A percentile compares a stretch with the other conserved stretches of the same genome.
Evolutionary conservation across 2,797 vertebrate genomes (phyloP).

Genomic region (Coregonus suidteri): DNA sequence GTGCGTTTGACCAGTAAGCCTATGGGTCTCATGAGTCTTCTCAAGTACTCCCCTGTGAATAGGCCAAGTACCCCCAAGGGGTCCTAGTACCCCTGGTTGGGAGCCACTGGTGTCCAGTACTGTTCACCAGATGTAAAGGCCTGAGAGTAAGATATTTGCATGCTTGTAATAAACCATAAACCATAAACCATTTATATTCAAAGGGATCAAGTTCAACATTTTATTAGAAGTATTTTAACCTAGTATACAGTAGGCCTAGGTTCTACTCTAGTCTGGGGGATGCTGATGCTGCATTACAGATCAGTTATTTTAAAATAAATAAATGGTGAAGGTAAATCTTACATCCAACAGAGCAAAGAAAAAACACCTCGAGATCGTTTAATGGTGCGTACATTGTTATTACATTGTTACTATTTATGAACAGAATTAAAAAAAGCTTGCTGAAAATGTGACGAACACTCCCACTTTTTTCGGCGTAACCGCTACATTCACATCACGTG

Average conservation of each 20-base stretch:
- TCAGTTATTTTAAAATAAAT: too few relatives aligned
- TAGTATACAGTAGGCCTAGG: too few relatives aligned
- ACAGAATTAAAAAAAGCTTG: too few relatives aligned
- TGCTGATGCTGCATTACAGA: background rate
- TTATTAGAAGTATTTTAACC: background rate
- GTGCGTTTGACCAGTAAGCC: too few relatives aligned
- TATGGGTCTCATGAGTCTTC: too few relatives aligned
- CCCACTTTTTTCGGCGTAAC: constrained; percentile 1
- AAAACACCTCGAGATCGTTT: background rate
- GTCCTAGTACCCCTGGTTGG: too few relatives aligned
- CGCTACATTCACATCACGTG: constrained; percentile 28
- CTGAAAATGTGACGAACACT: background rate
- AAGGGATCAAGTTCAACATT: background rate
- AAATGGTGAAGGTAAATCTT: background rate
- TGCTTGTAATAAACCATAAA: background rate
- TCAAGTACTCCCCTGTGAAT: too few relatives aligned
- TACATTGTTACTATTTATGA: too few relatives aligned
- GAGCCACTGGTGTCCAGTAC: background rate
- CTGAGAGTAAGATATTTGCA: background rate
- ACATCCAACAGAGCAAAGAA: background rate
- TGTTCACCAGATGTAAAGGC: too few relatives aligned
- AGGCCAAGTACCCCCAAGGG: too few relatives aligned
- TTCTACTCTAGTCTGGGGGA: background rate
- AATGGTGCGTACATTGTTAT: background rate
- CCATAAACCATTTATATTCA: background rate